Conservation (phyloP, 1,140 invertebrate species). For the Drosophila varians region DNA sequence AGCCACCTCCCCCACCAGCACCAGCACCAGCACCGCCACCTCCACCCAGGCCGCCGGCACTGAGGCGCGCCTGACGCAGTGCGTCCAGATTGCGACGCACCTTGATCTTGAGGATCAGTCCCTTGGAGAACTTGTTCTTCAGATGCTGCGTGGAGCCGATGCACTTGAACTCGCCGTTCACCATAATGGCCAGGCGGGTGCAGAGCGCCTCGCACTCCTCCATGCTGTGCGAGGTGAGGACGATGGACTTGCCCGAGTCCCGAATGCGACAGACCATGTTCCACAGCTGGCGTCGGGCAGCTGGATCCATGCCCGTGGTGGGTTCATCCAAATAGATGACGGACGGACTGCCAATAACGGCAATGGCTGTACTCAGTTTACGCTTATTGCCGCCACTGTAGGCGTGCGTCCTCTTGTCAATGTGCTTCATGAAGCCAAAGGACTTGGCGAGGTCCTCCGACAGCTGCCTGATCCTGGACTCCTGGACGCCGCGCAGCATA, state of each 20-base stretch:
- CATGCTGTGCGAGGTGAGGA: constrained; percentile 93
- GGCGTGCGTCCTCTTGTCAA: constrained; percentile 85
- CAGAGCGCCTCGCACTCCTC: constrained; percentile 95
- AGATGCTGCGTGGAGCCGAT: constrained; percentile 89
- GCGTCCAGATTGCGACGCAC: constrained; percentile 40
- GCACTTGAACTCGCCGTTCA: constrained; percentile 91
- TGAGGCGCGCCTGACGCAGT: constrained; percentile 22
- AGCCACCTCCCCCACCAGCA: background rate
- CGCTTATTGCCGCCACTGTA: constrained; percentile 97
- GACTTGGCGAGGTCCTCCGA: constrained; percentile 82
- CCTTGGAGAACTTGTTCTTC: constrained; percentile 88
- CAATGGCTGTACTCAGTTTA: constrained; percentile 96
- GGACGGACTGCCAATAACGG: constrained; percentile 94
- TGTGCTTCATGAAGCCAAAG: constrained; percentile 84
- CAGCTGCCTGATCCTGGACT: constrained; percentile 82
- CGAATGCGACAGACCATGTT: constrained; percentile 87
- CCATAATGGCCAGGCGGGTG: constrained; percentile 93
- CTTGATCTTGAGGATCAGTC: constrained; percentile 85
- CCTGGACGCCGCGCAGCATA: constrained; percentile 88
- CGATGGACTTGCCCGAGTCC: constrained; percentile 88
- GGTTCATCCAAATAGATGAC: constrained; percentile 95
- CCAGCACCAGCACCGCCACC: too few relatives aligned
- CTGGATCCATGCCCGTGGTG: constrained; percentile 93
- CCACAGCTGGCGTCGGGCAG: constrained; percentile 92
- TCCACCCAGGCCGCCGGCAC: constrained; percentile 12